phyloP scores from a whole-genome alignment of 37 sponge, comb jelly and placozoan species.

The Halisarca cf. caerulea region DNA sequence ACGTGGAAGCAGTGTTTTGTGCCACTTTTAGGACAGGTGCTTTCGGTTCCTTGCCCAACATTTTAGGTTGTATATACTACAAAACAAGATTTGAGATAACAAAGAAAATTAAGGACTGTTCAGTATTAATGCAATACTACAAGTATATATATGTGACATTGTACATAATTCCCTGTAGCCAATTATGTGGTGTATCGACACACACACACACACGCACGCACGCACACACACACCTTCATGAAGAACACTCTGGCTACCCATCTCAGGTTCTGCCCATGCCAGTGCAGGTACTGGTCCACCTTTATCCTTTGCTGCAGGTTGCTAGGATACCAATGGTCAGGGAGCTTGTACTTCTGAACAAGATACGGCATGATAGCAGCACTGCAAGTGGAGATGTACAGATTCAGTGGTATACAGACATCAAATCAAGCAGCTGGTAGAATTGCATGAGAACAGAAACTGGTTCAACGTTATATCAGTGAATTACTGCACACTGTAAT shows the following conservation, averaged over 20 bases:
- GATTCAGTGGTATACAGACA: no score
- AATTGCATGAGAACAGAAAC: no score
- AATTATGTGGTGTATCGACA: no score
- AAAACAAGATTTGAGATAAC: neutral
- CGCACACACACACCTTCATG: constrained; percentile 10
- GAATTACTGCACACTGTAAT: no score
- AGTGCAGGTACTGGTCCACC: constrained; percentile 69
- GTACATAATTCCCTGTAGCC: no score
- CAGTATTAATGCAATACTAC: no score
- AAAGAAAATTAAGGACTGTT: no score
- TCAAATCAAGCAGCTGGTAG: no score
- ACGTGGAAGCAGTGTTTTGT: constrained; percentile 16
- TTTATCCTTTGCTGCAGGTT: constrained; percentile 46
- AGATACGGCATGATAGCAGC: constrained; percentile 70
- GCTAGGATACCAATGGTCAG: constrained; percentile 80
- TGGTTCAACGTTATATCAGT: no score
- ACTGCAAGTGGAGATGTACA: no score
- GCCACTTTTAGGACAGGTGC: constrained; percentile 22
- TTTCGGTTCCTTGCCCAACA: constrained; percentile 41
- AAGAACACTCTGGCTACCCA: constrained; percentile 39
- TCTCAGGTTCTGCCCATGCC: constrained; percentile 62
- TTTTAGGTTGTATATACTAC: constrained; percentile 26
- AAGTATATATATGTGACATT: no score
- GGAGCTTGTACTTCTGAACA: constrained; percentile 47
- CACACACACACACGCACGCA: no score